phyloP scores from a whole-genome alignment of 1,140 invertebrate species.

The Brachionus calyciflorus region DNA sequence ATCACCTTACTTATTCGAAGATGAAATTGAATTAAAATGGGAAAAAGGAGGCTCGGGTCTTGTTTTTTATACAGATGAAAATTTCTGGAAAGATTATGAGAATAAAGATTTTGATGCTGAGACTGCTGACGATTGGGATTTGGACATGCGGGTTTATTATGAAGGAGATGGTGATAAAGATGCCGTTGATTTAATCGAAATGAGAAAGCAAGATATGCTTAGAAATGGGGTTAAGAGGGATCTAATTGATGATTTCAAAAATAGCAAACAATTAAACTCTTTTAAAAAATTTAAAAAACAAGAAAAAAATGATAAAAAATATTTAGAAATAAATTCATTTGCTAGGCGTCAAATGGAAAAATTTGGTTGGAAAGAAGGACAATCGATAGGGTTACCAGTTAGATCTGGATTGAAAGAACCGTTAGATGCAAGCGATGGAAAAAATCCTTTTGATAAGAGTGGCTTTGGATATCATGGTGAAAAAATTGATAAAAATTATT shows the following conservation, averaged over 20 bases:
- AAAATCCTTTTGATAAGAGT: constrained; percentile 54
- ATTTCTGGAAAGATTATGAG: constrained; percentile 47
- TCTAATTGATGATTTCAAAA: constrained; percentile 53
- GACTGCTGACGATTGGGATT: constrained; percentile 67
- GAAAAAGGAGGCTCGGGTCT: constrained; percentile 68
- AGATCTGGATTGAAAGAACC: constrained; percentile 54
- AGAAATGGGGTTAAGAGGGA: constrained; percentile 53
- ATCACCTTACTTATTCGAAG: constrained; percentile 63
- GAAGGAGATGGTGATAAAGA: constrained; percentile 61
- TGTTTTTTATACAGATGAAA: constrained; percentile 64
- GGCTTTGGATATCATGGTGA: constrained; percentile 55
- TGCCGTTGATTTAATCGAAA: constrained; percentile 59
- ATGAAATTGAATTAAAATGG: constrained; percentile 67
- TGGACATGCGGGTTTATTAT: constrained; percentile 66
- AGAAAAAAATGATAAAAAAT: too few relatives aligned
- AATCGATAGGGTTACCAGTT: constrained; percentile 61
- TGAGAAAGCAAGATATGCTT: constrained; percentile 59
- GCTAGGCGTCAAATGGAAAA: constrained; percentile 63
- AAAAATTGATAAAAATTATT: constrained; percentile 18
- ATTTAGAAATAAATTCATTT: constrained; percentile 51
- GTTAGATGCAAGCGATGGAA: constrained; percentile 56
- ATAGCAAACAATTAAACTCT: constrained; percentile 48
- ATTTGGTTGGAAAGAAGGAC: constrained; percentile 65
- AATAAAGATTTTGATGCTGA: constrained; percentile 64
- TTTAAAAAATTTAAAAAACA: constrained; percentile 38